Conservation (phyloP, 2,888 invertebrate genomes). For the Xanthia togata region DNA sequence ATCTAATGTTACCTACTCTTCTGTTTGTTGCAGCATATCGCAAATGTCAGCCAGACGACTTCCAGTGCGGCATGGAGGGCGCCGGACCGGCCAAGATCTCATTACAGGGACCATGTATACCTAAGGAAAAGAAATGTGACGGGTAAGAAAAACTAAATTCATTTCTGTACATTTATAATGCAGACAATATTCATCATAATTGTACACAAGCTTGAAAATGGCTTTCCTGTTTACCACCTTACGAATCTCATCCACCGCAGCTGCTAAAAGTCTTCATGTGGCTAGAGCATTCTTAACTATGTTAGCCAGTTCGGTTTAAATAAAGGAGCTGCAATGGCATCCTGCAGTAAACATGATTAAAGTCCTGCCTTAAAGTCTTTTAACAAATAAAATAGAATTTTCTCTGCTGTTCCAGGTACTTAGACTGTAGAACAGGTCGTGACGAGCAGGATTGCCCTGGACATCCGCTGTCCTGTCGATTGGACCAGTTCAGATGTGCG, state of each 20-base stretch:
- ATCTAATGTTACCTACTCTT: slow-evolving; percentile 5
- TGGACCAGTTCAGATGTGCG: slow-evolving; percentile 96
- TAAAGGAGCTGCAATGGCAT: not conserved
- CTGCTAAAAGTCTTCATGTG: not conserved
- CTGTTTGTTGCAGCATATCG: slow-evolving; percentile 93
- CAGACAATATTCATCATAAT: too few relatives aligned
- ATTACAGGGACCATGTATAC: slow-evolving; percentile 95
- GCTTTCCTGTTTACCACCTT: not conserved
- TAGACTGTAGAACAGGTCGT: slow-evolving; percentile 95
- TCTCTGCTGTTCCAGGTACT: slow-evolving; percentile 82
- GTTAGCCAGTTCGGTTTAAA: not conserved
- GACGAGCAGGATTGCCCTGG: slow-evolving; percentile 95
- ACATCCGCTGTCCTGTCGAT: slow-evolving; percentile 91
- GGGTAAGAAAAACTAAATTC: slow-evolving; percentile 85
- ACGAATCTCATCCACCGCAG: not conserved
- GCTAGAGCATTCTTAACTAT: not conserved
- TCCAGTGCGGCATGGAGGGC: slow-evolving; percentile 94
- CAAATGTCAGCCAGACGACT: slow-evolving; percentile 96
- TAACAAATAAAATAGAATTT: not conserved
- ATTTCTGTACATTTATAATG: not conserved
- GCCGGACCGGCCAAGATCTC: slow-evolving; percentile 84
- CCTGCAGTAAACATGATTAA: not conserved
- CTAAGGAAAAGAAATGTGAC: slow-evolving; percentile 97
- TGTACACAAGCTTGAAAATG: not conserved
- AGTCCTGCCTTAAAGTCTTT: too few relatives aligned